Evolutionary conservation across 92 coral and sea anemone species (phyloP).

Genomic region (Plumapathes pennacea): DNA sequence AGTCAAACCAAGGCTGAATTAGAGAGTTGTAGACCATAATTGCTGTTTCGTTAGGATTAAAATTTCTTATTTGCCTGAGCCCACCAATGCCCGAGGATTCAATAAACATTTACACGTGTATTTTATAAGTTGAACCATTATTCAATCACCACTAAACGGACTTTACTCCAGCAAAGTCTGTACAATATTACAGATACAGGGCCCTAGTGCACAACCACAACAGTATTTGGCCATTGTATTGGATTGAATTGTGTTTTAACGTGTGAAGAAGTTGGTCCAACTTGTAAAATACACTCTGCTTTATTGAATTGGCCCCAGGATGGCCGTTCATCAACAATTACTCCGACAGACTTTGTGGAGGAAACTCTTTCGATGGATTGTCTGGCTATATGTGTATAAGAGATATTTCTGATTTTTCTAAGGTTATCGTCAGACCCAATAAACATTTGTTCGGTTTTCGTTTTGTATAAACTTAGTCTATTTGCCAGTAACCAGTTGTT

Average conservation of each 20-base stretch:
- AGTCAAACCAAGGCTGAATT: constrained; percentile 40
- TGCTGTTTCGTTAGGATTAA: constrained; percentile 16
- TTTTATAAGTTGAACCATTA: too few relatives aligned
- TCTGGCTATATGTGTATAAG: neutral
- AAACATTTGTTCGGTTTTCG: constrained; percentile 35
- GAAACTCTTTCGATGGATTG: constrained; percentile 20
- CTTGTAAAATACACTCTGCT: too few relatives aligned
- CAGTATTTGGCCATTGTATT: too few relatives aligned
- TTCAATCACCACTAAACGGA: too few relatives aligned
- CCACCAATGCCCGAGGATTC: constrained; percentile 28
- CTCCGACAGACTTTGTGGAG: constrained; percentile 17
- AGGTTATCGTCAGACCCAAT: constrained; percentile 6
- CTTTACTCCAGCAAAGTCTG: too few relatives aligned
- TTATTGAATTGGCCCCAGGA: constrained; percentile 23
- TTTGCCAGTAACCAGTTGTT: too few relatives aligned
- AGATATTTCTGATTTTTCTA: constrained; percentile 1
- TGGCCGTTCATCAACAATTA: constrained; percentile 22
- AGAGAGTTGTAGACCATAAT: constrained; percentile 29
- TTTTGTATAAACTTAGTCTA: constrained; percentile 23
- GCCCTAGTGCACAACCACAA: too few relatives aligned
- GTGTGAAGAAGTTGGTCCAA: too few relatives aligned
- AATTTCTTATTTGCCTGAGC: constrained; percentile 18
- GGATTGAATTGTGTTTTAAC: too few relatives aligned
- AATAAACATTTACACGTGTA: too few relatives aligned
- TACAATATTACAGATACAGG: too few relatives aligned